Base-by-base conservation (phyloP, 2,113 vertebrate genomes). In the Himantopus leucocephalus region DNA sequence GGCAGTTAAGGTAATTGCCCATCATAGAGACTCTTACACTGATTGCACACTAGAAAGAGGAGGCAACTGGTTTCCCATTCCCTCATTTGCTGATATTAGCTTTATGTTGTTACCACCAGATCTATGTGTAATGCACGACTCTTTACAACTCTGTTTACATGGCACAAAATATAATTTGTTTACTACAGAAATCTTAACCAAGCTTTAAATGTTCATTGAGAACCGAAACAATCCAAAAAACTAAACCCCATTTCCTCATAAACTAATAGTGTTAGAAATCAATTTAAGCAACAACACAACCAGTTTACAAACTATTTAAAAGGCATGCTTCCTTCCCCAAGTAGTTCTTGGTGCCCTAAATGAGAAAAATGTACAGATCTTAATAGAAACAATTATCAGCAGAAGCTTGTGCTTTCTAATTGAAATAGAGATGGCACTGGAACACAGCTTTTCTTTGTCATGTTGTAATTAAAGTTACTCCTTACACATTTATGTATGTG, bases 1-100 rank as follows among this genome's bases (percentile, higher is more conserved):
- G 77, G 85, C 94, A 96, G 81, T 97, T 97, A 96, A 94, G 73
- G 93, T 95, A 96, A 97, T 96, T 97, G 95, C 92, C 93, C 88
- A 90, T 96, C 96, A 81, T 9, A 96, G 79, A 96, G 66, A 77
- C 6, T 58, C 85, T 97, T 88, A 72, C 50, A 59, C 78, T 97
- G 96, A 97, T 86, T 97, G 90, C 87, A 92, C 2, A 10, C 74
- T 53, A 87, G 81, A 93, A 97, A 96, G 85, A 95, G 72, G 70
- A 91, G 45, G 55, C 63, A 90, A 85, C 62, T 52, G 48, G 59
- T 92, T 94, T 81, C 67, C 84, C 50, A 72, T 95, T 94, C 88
- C 76, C 84, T 96, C 96, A 95, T 96, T 97, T 96, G 85, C 81
- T 95, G 81, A 63, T 94, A 94, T 55, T 82, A 91, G 86, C 94